phyloP scores from a whole-genome alignment of 2,797 vertebrate species.

The Tapirus indicus region DNA sequence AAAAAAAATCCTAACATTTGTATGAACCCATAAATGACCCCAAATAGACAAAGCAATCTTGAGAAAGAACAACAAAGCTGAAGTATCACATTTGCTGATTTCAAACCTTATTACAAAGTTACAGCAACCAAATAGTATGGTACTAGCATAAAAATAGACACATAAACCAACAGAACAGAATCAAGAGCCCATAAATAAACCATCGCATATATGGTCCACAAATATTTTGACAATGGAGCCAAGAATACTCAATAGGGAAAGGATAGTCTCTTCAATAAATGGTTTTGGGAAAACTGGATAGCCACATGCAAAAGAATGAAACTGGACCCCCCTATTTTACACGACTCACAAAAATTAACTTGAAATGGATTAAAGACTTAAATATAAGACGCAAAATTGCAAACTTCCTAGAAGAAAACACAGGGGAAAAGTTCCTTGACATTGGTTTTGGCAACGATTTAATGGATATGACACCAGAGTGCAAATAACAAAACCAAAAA shows the following conservation, averaged over 20 bases:
- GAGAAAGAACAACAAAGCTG: neutral
- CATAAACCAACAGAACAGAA: neutral
- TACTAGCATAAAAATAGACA: neutral
- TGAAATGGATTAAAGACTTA: neutral
- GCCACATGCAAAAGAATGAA: neutral
- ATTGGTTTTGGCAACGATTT: neutral
- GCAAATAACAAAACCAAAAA: neutral
- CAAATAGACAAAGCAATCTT: neutral
- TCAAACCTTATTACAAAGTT: neutral
- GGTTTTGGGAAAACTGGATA: neutral
- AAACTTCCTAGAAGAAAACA: neutral
- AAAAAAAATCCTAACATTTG: neutral
- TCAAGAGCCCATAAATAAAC: neutral
- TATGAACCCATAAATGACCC: neutral
- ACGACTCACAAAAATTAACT: neutral
- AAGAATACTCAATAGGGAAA: neutral
- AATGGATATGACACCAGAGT: neutral
- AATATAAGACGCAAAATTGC: neutral
- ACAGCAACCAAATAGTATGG: neutral
- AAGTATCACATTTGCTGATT: neutral
- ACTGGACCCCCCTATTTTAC: neutral
- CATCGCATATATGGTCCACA: neutral
- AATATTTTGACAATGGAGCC: neutral
- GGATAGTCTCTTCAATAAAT: neutral
- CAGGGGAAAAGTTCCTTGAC: neutral